Conservation (phyloP, 1,140 invertebrate species). For the Calycopis cecrops region DNA sequence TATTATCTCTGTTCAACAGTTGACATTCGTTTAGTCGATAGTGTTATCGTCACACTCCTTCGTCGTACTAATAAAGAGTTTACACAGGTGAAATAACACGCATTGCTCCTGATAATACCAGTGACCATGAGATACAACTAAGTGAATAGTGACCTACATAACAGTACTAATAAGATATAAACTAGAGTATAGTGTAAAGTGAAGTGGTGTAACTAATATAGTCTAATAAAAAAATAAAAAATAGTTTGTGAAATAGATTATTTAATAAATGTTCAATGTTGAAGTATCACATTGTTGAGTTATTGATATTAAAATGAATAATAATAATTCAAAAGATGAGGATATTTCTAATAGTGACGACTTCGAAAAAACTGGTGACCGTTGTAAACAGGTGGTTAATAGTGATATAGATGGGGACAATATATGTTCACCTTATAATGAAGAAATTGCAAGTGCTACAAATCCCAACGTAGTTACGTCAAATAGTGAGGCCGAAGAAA, state of each 20-base stretch:
- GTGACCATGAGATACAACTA: conserved; percentile 36
- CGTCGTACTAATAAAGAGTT: conserved; percentile 53
- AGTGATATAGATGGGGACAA: too few species aligned
- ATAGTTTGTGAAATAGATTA: background rate
- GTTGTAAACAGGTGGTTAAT: too few species aligned
- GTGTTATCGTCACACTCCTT: conserved; percentile 45
- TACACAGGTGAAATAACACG: conserved; percentile 50
- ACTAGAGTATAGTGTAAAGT: conserved; percentile 11
- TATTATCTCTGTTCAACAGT: conserved; percentile 25
- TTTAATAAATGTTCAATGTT: too few species aligned
- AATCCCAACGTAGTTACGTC: conserved; percentile 36
- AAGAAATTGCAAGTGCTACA: conserved; percentile 31
- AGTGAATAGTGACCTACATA: conserved; percentile 31
- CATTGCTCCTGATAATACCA: conserved; percentile 38
- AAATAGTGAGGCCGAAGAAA: background rate
- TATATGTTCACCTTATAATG: too few species aligned
- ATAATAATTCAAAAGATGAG: too few species aligned
- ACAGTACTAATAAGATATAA: conserved; percentile 17
- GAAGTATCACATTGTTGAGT: too few species aligned
- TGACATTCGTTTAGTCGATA: conserved; percentile 37
- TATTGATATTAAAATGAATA: too few species aligned
- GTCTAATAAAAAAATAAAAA: conserved; percentile 9
- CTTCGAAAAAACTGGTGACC: too few species aligned
- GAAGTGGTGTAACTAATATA: background rate
- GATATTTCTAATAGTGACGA: too few species aligned